These are phyloP conservation scores for Drusus annulatus DNA, from an alignment of 1,140 invertebrate species.

Conservation along the genomic window DNA sequence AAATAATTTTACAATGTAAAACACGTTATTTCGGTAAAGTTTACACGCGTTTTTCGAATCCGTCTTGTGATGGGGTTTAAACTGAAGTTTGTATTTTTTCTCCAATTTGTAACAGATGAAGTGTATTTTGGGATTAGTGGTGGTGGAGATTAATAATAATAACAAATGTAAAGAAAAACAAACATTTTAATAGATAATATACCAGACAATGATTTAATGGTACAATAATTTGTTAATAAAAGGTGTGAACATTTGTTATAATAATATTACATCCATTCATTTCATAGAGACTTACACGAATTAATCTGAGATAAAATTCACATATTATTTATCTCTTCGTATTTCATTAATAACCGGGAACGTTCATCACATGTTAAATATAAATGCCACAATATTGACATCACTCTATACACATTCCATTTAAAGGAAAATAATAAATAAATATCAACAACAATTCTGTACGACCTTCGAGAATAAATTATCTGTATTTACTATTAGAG, in stretches of 20 bases:
- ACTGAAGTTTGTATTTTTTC: too few species aligned
- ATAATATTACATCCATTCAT: slow-evolving; percentile 27
- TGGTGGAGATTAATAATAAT: slow-evolving; percentile 15
- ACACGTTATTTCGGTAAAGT: too few species aligned
- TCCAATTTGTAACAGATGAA: too few species aligned
- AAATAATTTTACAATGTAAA: too few species aligned
- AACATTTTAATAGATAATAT: slow-evolving; percentile 59
- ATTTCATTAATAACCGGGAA: slow-evolving; percentile 53
- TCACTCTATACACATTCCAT: slow-evolving; percentile 53
- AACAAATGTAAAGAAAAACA: slow-evolving; percentile 52
- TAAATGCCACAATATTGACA: slow-evolving; percentile 53
- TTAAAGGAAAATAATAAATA: slow-evolving; percentile 44
- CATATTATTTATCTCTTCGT: slow-evolving; percentile 35
- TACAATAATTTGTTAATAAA: slow-evolving; percentile 54
- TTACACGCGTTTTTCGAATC: too few species aligned
- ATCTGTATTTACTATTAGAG: too few species aligned
- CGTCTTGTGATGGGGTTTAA: too few species aligned
- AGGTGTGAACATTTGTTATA: slow-evolving; percentile 41
- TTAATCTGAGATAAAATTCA: slow-evolving; percentile 41
- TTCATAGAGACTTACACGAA: slow-evolving; percentile 2
- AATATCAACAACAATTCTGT: slow-evolving; percentile 34
- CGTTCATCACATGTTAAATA: slow-evolving; percentile 57
- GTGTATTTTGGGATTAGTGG: too few species aligned
- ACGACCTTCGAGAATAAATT: background rate
- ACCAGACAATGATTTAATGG: slow-evolving; percentile 55